phyloP scores from a whole-genome alignment of 2,797 vertebrate genomes.

The Phoeniculus purpureus region DNA sequence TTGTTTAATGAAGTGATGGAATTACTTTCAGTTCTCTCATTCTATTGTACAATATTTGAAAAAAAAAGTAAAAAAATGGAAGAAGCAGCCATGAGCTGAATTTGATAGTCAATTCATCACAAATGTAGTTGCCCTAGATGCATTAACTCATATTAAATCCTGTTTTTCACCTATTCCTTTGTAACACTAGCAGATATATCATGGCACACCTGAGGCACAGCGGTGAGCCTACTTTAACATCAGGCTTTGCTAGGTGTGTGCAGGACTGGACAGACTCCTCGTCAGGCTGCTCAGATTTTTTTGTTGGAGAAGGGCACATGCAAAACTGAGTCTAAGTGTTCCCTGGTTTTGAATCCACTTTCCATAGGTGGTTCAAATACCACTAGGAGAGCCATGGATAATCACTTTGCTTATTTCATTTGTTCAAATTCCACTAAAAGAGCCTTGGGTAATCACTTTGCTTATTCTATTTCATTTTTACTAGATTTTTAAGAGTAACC shows the following conservation, averaged over 20 bases:
- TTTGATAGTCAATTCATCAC: background rate
- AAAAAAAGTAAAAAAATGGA: background rate
- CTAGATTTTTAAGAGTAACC: background rate
- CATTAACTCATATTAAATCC: background rate
- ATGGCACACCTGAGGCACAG: background rate
- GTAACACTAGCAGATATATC: background rate
- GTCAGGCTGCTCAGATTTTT: background rate
- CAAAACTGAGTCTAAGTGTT: background rate
- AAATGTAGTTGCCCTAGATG: background rate
- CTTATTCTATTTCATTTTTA: background rate
- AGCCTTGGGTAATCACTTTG: background rate
- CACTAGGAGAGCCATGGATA: background rate
- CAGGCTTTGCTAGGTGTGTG: background rate
- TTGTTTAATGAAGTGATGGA: background rate
- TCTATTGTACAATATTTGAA: background rate
- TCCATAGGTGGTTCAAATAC: background rate
- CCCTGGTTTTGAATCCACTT: background rate
- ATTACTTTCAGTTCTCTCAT: background rate
- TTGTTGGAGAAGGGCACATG: background rate
- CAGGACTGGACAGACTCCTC: rapidly evolving
- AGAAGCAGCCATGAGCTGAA: background rate
- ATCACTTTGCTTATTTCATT: background rate
- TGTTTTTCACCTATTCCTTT: background rate
- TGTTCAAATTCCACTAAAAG: background rate
- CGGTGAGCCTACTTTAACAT: background rate